Evolutionary conservation across 2,797 vertebrate genomes (phyloP), one percentile per base, ranked within the genome.

Genomic region (Scleropages formosus): DNA sequence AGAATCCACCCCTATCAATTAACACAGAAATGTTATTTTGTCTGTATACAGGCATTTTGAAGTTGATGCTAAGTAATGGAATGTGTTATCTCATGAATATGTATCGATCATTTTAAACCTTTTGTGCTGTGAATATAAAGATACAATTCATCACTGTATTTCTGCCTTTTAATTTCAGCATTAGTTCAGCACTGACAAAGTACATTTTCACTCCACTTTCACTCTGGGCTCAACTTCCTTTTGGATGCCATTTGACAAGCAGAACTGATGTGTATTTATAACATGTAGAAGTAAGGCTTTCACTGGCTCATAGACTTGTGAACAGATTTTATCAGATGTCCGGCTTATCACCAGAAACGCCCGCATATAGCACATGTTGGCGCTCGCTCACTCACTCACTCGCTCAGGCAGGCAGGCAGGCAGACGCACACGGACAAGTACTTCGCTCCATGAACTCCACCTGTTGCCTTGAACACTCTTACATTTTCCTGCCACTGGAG

Each of bases 1-100:
- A 80, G 63, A 85, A 60, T 77, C 80, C 80, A 81, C 78, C 80
- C 79, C 64, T 78, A 83, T 83, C 85, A 82, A 78, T 83, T 85
- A 83, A 85, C 80, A 82, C 85, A 80, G 77, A 78, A 81, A 83
- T 80, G 78, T 72, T 70, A 75, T 63, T 80, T 80, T 71, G 80
- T 75, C 72, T 79, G 77, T 63, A 67, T 26, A 74, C 74, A 78
- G 74, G 76, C 76, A 78, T 83, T 84, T 84, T 62, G 47, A 69
- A 78, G 80, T 82, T 81, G 77, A 75, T 84, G 82, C 80, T 81
- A 74, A 86, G 85, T 85, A 78, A 80, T 76, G 70, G 67, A 73
- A 78, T 65, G 73, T 74, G 83, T 78, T 80, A 78, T 49, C 58
- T 83, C 22, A 80, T 78, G 61, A 84, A 81, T 84, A 76, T 84